Percentiles rank a stretch among this genome's conserved stretches.
phyloP scores from a whole-genome alignment of 92 coral and sea anemone genomes.

The Epizoanthus scotinus region DNA sequence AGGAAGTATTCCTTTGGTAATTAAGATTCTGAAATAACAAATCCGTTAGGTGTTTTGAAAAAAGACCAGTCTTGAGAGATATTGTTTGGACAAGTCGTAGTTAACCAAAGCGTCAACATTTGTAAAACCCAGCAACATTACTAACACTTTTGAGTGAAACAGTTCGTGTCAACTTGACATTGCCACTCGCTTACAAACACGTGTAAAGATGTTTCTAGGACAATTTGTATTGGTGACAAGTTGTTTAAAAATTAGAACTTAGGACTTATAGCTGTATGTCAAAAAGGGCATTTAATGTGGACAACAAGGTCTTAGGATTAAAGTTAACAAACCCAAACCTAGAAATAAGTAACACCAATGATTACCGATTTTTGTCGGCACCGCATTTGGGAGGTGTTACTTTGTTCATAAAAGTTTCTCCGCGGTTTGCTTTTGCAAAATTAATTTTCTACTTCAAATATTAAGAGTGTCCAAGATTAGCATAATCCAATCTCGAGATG shows the following conservation, averaged over 20 bases:
- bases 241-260: neutral
- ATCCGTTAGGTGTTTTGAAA: constrained; percentile 8
- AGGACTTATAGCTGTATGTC: neutral
- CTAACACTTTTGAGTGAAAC: constrained; percentile 10
- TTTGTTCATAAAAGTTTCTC: constrained; percentile 33
- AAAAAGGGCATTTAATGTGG: neutral
- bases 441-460: constrained; percentile 44
- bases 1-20: constrained; percentile 2
- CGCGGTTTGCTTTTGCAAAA: constrained; percentile 42
- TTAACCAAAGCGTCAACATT: constrained; percentile 17
- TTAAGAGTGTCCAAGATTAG: constrained; percentile 37
- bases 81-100: neutral
- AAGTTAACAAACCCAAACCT: constrained; percentile 13
- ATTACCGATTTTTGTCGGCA: constrained; percentile 44
- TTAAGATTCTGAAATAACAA: constrained; percentile 14
- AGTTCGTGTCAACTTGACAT: constrained; percentile 19
- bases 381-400: constrained; percentile 36
- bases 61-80: constrained; percentile 1
- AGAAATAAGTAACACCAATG: neutral
- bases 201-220: constrained; percentile 20
- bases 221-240: constrained; percentile 25
- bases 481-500: constrained; percentile 38
- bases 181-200: constrained; percentile 28
- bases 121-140: constrained; percentile 11
- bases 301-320: neutral